A percentile compares a stretch with the other conserved stretches of the same genome.
Evolutionary conservation across 2,797 vertebrate genomes (phyloP).

Genomic region (Sebastes kiyomatsui): DNA sequence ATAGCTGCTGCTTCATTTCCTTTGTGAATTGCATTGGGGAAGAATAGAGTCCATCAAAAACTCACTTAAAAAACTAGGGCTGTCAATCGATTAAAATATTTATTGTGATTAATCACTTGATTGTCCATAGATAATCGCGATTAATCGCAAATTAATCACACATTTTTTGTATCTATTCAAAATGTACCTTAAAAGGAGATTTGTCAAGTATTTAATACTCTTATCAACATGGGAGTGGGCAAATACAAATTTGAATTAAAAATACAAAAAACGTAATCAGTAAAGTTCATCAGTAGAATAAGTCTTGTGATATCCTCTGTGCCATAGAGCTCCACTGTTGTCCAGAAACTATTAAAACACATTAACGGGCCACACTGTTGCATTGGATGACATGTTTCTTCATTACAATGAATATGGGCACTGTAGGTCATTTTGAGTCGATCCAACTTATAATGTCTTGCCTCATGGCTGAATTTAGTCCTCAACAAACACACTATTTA

Average conservation of each 20-base stretch:
- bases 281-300: neutral
- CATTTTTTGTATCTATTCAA: no score
- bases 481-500: neutral
- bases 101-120: no score
- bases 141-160: no score
- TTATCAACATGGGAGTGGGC: no score
- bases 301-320: neutral
- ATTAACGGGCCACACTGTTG: no score
- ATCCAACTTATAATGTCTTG: neutral
- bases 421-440: no score
- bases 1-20: neutral
- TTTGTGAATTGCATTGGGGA: neutral
- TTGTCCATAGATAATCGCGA: accelerated
- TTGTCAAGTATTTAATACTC: no score
- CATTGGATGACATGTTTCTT: no score
- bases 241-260: neutral
- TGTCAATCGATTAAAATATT: no score
- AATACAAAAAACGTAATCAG: neutral
- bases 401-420: no score
- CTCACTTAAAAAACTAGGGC: neutral
- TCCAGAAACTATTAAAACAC: no score
- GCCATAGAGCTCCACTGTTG: neutral
- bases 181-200: no score
- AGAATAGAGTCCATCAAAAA: neutral
- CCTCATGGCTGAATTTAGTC: neutral